These are phyloP conservation scores for Eidolon dupreanum DNA, from an alignment of 2,797 vertebrate genomes.

Conservation along the genomic window DNA sequence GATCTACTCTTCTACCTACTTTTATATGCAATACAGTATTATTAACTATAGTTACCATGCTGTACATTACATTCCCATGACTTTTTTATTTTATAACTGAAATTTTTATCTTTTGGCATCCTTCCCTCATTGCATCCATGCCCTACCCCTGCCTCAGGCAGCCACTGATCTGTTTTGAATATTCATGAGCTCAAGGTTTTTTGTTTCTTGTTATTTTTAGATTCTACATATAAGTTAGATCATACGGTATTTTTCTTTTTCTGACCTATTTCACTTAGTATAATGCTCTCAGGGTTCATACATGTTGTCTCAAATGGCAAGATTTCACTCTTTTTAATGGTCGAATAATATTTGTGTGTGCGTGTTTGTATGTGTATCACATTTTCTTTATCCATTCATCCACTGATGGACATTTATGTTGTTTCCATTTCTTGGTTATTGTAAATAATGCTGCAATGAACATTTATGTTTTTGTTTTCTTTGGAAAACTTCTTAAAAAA, in stretches of 20 bases:
- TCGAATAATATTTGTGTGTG: not conserved
- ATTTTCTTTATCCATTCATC: not conserved
- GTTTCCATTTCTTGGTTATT: not conserved
- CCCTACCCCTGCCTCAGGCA: not conserved
- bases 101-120: not conserved
- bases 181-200: not conserved
- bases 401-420: not conserved
- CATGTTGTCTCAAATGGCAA: not conserved
- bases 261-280: not conserved
- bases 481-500: not conserved
- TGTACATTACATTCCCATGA: not conserved
- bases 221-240: not conserved
- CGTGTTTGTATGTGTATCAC: too few relatives aligned
- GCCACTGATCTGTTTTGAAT: not conserved
- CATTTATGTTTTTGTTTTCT: not conserved
- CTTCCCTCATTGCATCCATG: not conserved
- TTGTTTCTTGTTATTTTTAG: not conserved
- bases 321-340: not conserved
- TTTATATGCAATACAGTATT: not conserved
- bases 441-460: not conserved
- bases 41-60: not conserved
- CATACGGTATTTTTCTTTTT: not conserved
- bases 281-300: not conserved
- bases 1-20: not conserved
- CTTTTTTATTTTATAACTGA: not conserved